phyloP scores from a whole-genome alignment of 2,797 vertebrate genomes.

The Champsocephalus gunnari region DNA sequence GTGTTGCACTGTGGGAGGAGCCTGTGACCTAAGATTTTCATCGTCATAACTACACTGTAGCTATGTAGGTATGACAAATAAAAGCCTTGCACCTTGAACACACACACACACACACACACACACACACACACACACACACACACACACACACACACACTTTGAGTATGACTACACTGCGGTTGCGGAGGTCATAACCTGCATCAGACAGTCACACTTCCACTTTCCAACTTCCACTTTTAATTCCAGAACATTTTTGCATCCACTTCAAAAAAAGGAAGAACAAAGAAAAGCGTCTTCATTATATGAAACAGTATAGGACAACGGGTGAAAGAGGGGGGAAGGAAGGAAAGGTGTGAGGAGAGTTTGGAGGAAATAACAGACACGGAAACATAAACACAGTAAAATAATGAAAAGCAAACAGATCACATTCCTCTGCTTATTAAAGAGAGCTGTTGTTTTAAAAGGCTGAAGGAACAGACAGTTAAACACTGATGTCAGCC shows the following conservation, averaged over 20 bases:
- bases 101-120: background rate
- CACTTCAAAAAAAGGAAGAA: background rate
- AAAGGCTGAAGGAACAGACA: conserved; percentile 30
- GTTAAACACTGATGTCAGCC: conserved; percentile 39
- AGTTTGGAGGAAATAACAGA: background rate
- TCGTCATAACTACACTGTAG: no score
- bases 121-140: no score
- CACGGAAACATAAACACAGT: conserved; percentile 29
- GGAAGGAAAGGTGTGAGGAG: background rate
- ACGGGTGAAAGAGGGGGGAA: background rate
- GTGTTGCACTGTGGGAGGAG: no score
- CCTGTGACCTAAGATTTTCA: no score
- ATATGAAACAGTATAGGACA: background rate
- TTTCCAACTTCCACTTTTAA: background rate
- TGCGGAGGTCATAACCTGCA: background rate
- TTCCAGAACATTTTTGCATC: no score
- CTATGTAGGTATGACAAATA: no score
- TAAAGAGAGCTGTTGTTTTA: conserved; percentile 28
- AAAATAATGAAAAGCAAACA: conserved; percentile 36
- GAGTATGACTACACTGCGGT: background rate
- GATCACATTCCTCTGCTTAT: conserved; percentile 26
- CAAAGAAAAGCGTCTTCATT: background rate
- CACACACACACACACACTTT: background rate
- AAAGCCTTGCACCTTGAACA: no score
- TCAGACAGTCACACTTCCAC: conserved; percentile 7